Conservation (phyloP, 2,888 invertebrate species). For the Drosophila lutescens region DNA sequence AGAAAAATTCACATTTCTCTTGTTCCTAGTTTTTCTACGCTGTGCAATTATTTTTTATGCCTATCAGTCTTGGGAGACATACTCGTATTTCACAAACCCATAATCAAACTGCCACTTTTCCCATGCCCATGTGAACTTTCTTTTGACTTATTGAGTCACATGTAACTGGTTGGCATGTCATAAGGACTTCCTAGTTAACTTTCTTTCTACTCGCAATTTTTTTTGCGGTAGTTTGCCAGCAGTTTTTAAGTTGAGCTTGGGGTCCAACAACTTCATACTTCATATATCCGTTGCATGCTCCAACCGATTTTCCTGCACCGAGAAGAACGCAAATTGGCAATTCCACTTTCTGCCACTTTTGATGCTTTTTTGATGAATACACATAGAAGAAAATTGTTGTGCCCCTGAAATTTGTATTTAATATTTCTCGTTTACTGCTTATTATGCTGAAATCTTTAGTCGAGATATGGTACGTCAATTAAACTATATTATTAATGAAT, state of each 20-base stretch:
- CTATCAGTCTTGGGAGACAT: slow-evolving; percentile 18
- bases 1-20: background rate
- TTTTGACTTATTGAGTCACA: slow-evolving; percentile 46
- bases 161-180: slow-evolving; percentile 47
- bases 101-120: slow-evolving; percentile 23
- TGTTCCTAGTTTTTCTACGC: background rate
- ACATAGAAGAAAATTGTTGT: background rate
- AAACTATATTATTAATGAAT: no score
- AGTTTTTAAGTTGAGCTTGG: slow-evolving; percentile 32
- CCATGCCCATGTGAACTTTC: slow-evolving; percentile 14
- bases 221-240: slow-evolving; percentile 29
- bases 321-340: slow-evolving; percentile 71
- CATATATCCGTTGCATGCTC: slow-evolving; percentile 21
- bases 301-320: slow-evolving; percentile 23
- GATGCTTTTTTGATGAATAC: slow-evolving; percentile 70
- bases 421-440: no score
- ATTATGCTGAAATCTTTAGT: no score
- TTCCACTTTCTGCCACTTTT: slow-evolving; percentile 68
- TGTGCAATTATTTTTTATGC: slow-evolving; percentile 25
- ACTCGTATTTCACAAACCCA: slow-evolving; percentile 15
- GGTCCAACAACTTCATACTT: slow-evolving; percentile 15
- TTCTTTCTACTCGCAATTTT: slow-evolving; percentile 18
- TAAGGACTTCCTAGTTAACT: slow-evolving; percentile 52
- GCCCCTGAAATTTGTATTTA: background rate
- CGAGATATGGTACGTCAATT: no score